Percentiles rank a stretch among this genome's conserved stretches.
Conservation (phyloP, 2,797 vertebrate species). For the Falco peregrinus region DNA sequence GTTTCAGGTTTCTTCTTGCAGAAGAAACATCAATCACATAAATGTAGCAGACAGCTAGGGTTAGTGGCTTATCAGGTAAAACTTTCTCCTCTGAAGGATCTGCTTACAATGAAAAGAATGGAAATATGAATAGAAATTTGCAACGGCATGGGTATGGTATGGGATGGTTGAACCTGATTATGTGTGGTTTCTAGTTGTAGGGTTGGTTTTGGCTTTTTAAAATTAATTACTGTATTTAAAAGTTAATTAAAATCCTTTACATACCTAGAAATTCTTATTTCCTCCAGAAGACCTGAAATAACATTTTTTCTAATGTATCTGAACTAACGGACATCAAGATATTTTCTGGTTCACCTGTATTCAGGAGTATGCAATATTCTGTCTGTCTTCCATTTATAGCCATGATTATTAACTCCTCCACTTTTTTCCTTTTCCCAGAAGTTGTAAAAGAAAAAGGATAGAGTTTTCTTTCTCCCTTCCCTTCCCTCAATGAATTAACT, state of each 20-base stretch:
- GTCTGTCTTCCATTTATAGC: background rate
- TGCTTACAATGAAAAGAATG: background rate
- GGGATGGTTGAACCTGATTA: too few relatives aligned
- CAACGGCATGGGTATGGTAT: background rate
- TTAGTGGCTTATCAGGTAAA: background rate
- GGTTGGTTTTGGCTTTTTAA: accelerated
- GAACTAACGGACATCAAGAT: background rate
- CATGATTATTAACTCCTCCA: background rate
- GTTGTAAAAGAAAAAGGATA: background rate
- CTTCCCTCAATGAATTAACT: background rate
- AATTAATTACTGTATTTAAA: background rate
- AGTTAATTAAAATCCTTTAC: background rate
- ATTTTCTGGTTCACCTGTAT: background rate
- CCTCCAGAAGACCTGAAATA: background rate
- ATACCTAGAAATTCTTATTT: background rate
- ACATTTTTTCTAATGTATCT: background rate
- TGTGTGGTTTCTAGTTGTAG: background rate
- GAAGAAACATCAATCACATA: background rate
- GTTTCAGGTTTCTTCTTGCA: background rate
- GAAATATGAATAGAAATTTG: background rate
- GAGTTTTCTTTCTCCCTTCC: accelerated
- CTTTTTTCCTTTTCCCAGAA: background rate
- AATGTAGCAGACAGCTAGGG: background rate
- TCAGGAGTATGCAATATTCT: background rate
- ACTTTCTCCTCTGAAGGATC: background rate